Conservation (phyloP, 2,113 vertebrate genomes). For the Bubo scandiacus region DNA sequence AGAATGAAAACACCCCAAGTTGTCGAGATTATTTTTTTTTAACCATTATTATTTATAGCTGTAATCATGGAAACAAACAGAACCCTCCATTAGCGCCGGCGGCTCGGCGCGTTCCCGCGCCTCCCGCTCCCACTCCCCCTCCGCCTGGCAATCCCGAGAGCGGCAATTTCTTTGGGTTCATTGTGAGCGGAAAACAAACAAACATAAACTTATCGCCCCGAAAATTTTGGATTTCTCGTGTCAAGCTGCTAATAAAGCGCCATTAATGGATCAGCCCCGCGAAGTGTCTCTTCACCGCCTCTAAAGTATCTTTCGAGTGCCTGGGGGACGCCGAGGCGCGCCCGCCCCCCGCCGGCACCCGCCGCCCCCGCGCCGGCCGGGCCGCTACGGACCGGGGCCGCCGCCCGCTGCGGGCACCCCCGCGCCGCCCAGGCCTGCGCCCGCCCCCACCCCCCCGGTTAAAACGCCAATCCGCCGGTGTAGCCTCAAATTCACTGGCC, state of each 20-base stretch:
- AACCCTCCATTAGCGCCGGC: conserved; percentile 28
- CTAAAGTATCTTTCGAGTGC: background rate
- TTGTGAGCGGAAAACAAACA: conserved; percentile 38
- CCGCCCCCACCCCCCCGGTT: background rate
- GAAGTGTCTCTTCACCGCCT: conserved; percentile 4
- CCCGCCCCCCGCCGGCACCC: background rate
- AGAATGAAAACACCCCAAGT: background rate
- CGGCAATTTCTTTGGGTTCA: conserved; percentile 33
- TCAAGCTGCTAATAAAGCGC: conserved; percentile 19
- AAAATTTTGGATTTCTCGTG: conserved; percentile 24
- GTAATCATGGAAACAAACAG: conserved; percentile 48
- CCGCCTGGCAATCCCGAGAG: background rate
- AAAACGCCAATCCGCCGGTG: background rate
- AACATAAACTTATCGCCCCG: conserved; percentile 42
- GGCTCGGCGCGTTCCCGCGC: background rate
- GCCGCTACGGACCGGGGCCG: too few species aligned
- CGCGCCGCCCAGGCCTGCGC: background rate
- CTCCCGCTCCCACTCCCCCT: background rate
- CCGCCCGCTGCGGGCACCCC: background rate
- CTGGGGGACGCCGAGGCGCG: background rate
- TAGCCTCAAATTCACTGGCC: background rate
- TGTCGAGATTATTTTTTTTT: background rate
- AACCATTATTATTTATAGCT: conserved; percentile 46
- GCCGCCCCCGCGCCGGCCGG: background rate
- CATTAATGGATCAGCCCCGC: background rate